Evolutionary conservation across 2,888 invertebrate species (phyloP).

Genomic region (Sphaerophoria taeniata): DNA sequence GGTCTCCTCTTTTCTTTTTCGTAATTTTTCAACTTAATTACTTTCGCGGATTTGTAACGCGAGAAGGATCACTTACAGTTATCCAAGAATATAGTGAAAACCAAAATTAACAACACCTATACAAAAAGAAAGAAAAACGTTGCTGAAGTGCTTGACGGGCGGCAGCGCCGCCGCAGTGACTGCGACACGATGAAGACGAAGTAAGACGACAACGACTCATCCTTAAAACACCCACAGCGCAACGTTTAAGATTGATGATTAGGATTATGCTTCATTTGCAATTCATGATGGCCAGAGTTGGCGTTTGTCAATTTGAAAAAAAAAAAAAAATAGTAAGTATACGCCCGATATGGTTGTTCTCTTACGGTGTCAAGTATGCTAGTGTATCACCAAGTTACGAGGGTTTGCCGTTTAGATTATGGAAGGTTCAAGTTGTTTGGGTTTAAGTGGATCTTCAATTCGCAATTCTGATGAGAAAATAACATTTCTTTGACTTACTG

Average conservation of each 20-base stretch:
- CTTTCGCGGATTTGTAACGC: slow-evolving; percentile 73
- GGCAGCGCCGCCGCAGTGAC: slow-evolving; percentile 14
- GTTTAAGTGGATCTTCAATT: slow-evolving; percentile 56
- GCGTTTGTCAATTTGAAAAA: slow-evolving; percentile 62
- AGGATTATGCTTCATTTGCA: slow-evolving; percentile 71
- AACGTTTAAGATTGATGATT: slow-evolving; percentile 62
- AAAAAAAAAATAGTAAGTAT: slow-evolving; percentile 64
- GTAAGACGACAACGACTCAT: slow-evolving; percentile 57
- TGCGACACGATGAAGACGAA: neutral
- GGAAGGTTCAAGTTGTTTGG: slow-evolving; percentile 9
- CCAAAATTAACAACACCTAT: neutral
- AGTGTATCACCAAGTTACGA: slow-evolving; percentile 21
- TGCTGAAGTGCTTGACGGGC: slow-evolving; percentile 15
- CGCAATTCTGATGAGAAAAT: slow-evolving; percentile 50
- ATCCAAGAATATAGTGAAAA: slow-evolving; percentile 24
- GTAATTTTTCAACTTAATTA: slow-evolving; percentile 74
- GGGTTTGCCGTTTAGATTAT: neutral
- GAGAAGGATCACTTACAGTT: slow-evolving; percentile 73
- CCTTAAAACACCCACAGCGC: slow-evolving; percentile 72
- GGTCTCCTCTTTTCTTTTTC: slow-evolving; percentile 67
- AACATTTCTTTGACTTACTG: slow-evolving; percentile 53
- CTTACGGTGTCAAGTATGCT: slow-evolving; percentile 48
- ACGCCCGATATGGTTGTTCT: slow-evolving; percentile 47
- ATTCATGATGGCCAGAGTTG: slow-evolving; percentile 64
- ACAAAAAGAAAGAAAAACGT: slow-evolving; percentile 8